Evolutionary conservation across 2,888 invertebrate species (phyloP).

Genomic region (Gonocerus acuteangulatus): DNA sequence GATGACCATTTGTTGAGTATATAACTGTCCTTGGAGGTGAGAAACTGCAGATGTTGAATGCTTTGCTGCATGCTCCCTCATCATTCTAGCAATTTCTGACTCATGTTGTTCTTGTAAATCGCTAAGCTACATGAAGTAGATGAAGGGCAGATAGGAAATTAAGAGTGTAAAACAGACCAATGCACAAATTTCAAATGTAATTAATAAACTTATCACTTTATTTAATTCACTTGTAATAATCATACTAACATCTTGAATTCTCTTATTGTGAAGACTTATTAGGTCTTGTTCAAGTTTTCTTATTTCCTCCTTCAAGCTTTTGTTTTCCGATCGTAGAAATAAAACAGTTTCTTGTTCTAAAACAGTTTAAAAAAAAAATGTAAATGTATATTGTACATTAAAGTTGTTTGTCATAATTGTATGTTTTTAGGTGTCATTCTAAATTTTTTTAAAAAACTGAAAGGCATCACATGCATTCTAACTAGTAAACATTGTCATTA

Average conservation of each 20-base stretch:
- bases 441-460: neutral
- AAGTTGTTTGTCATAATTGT: neutral
- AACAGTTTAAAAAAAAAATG: slow-evolving; percentile 13
- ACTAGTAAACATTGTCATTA: neutral
- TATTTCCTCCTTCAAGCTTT: slow-evolving; percentile 55
- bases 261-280: slow-evolving; percentile 64
- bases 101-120: slow-evolving; percentile 46
- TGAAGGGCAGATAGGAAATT: slow-evolving; percentile 23
- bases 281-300: slow-evolving; percentile 67
- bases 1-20: slow-evolving; percentile 50
- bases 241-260: slow-evolving; percentile 67
- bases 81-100: slow-evolving; percentile 44
- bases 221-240: slow-evolving; percentile 21
- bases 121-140: slow-evolving; percentile 37
- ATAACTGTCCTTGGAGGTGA: slow-evolving; percentile 54
- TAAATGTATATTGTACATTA: neutral
- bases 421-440: neutral
- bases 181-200: slow-evolving; percentile 23
- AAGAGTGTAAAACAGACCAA: slow-evolving; percentile 15
- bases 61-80: slow-evolving; percentile 43
- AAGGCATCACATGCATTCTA: neutral
- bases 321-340: slow-evolving; percentile 48
- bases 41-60: slow-evolving; percentile 42
- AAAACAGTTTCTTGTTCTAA: slow-evolving; percentile 35
- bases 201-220: slow-evolving; percentile 17